Conservation (phyloP, 2,888 invertebrate genomes). For the Drosophila anomalata region DNA sequence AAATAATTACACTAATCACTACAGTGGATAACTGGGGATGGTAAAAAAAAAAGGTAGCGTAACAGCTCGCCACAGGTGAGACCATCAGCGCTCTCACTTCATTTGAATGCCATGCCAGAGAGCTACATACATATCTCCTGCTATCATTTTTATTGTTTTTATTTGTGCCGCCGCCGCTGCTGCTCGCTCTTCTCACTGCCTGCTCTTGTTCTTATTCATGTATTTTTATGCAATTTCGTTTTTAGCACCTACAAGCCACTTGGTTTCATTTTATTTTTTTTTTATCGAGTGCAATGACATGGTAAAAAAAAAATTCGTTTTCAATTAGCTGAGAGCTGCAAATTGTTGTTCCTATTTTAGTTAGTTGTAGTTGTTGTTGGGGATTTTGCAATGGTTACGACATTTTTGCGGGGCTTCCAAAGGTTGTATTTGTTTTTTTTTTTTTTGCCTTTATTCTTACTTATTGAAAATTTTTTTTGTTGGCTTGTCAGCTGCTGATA, state of each 20-base stretch:
- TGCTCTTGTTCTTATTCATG: conserved; percentile 41
- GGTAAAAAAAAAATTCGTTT: conserved; percentile 48
- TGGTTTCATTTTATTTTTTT: conserved; percentile 18
- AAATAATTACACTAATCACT: conserved; percentile 31
- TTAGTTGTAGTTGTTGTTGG: conserved; percentile 18
- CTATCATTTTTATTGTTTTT: conserved; percentile 28
- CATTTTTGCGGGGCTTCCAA: conserved; percentile 45
- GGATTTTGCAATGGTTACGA: conserved; percentile 29
- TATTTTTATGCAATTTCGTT: conserved; percentile 57
- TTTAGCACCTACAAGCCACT: conserved; percentile 21
- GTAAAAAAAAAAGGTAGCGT: background rate
- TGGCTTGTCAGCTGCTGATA: conserved; percentile 49
- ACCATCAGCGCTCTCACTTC: background rate
- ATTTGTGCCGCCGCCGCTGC: conserved; percentile 12
- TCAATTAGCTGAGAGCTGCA: conserved; percentile 66
- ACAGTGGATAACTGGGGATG: background rate
- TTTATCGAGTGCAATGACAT: conserved; percentile 65
- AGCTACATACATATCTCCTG: background rate
- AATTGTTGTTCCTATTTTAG: conserved; percentile 47
- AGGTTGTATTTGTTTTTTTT: conserved; percentile 20
- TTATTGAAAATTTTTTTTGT: conserved; percentile 43
- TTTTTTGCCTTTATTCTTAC: conserved; percentile 45
- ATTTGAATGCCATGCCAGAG: background rate
- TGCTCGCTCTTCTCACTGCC: conserved; percentile 8
- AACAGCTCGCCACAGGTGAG: conserved; percentile 1